phyloP scores from a whole-genome alignment of 2,888 invertebrate species.

The Melipona beecheii region DNA sequence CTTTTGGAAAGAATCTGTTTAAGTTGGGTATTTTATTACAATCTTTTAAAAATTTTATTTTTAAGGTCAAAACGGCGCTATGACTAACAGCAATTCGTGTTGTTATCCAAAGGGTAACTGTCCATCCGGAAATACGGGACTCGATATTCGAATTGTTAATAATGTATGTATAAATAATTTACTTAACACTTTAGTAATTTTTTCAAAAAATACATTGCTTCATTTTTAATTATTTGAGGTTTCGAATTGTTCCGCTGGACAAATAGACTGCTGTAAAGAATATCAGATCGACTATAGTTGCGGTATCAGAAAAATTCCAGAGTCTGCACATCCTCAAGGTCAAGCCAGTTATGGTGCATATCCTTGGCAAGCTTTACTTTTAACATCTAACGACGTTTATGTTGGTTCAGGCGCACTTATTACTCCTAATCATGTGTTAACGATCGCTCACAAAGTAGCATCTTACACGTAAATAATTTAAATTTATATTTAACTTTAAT shows the following conservation, averaged over 20 bases:
- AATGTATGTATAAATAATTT: conserved; percentile 58
- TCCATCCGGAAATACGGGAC: conserved; percentile 41
- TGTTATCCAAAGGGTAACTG: conserved; percentile 70
- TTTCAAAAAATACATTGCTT: neutral
- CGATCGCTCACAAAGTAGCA: conserved; percentile 85
- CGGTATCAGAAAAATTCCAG: conserved; percentile 74
- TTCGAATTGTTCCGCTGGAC: conserved; percentile 63
- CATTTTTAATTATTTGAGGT: conserved; percentile 51
- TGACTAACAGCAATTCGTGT: conserved; percentile 42
- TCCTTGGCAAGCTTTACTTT: conserved; percentile 79
- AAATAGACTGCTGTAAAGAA: conserved; percentile 67
- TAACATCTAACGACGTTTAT: conserved; percentile 66
- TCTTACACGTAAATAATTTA: conserved; percentile 75
- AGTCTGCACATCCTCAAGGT: conserved; percentile 66
- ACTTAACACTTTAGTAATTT: neutral
- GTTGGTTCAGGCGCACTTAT: conserved; percentile 81
- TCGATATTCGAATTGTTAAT: conserved; percentile 78
- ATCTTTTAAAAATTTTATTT: conserved; percentile 1
- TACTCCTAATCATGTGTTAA: conserved; percentile 83
- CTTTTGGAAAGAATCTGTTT: neutral
- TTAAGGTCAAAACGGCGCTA: conserved; percentile 24
- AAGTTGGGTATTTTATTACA: neutral
- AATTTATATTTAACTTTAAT: neutral
- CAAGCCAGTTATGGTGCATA: conserved; percentile 78
- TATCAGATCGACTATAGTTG: conserved; percentile 64